phyloP scores from a whole-genome alignment of 2,113 vertebrate species.

The Sylvilagus bachmani region DNA sequence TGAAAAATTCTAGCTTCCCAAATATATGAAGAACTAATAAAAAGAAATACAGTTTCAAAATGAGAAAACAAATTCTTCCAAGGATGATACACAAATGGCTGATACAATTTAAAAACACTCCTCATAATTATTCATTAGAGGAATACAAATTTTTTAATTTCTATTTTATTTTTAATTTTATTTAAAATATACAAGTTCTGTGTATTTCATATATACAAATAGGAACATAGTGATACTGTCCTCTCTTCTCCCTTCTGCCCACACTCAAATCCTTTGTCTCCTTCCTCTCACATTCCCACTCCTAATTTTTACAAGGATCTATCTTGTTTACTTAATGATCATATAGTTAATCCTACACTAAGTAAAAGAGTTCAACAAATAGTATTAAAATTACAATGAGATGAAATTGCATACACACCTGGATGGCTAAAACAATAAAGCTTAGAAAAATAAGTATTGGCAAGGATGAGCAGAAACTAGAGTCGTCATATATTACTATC shows the following conservation, averaged over 20 bases:
- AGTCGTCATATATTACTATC: neutral
- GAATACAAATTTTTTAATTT: neutral
- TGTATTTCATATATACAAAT: too few relatives aligned
- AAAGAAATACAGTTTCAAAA: neutral
- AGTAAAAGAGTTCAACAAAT: too few relatives aligned
- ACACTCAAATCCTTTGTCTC: too few relatives aligned
- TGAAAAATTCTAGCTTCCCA: neutral
- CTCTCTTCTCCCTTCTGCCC: too few relatives aligned
- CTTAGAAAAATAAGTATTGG: neutral
- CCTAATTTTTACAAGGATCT: too few relatives aligned
- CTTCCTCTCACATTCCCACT: too few relatives aligned
- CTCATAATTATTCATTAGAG: neutral
- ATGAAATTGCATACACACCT: neutral
- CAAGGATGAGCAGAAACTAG: neutral
- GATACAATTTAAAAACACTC: conserved; percentile 2
- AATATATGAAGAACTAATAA: neutral
- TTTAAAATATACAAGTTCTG: too few relatives aligned
- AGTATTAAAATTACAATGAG: neutral
- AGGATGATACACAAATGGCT: neutral
- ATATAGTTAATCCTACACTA: too few relatives aligned
- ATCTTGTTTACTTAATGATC: too few relatives aligned
- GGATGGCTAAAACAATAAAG: neutral
- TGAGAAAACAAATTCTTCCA: neutral
- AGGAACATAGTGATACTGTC: too few relatives aligned
- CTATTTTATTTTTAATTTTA: too few relatives aligned